Evolutionary conservation across 23 tunicate species (phyloP).

Genomic region (Trididemnum clinides): DNA sequence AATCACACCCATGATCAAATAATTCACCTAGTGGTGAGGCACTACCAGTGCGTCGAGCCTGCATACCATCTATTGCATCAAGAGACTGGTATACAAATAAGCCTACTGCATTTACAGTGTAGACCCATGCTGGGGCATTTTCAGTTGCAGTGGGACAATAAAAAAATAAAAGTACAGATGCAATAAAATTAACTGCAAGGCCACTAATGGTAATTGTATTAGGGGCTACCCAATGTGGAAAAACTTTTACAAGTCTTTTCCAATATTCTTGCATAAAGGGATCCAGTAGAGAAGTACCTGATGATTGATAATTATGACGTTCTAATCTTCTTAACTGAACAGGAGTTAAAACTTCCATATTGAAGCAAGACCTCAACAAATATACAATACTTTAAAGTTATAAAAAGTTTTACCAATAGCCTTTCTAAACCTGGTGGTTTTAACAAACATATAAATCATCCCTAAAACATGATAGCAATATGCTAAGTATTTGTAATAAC

Average conservation of each 20-base stretch:
- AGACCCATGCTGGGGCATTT: conserved; percentile 57
- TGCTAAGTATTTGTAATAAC: no score
- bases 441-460: no score
- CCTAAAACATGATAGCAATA: no score
- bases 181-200: conserved; percentile 31
- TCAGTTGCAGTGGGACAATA: conserved; percentile 67
- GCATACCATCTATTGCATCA: conserved; percentile 93
- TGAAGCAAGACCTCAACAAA: no score
- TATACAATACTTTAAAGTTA: no score
- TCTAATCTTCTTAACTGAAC: conserved; percentile 53
- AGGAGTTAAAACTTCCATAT: conserved; percentile 47
- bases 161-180: conserved; percentile 37
- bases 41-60: conserved; percentile 90
- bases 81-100: conserved; percentile 64
- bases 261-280: conserved; percentile 60
- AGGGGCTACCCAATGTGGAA: conserved; percentile 63
- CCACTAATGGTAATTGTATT: conserved; percentile 59
- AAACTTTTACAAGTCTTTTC: conserved; percentile 43
- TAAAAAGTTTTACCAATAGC: no score
- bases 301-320: conserved; percentile 45
- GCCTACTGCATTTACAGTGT: conserved; percentile 43
- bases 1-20: conserved; percentile 95
- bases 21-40: conserved; percentile 94
- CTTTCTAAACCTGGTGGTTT: no score
- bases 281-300: conserved; percentile 59